Evolutionary conservation across 1,140 invertebrate species (phyloP), one percentile per base, ranked within the genome.

Genomic region (Oedothorax gibbosus): DNA sequence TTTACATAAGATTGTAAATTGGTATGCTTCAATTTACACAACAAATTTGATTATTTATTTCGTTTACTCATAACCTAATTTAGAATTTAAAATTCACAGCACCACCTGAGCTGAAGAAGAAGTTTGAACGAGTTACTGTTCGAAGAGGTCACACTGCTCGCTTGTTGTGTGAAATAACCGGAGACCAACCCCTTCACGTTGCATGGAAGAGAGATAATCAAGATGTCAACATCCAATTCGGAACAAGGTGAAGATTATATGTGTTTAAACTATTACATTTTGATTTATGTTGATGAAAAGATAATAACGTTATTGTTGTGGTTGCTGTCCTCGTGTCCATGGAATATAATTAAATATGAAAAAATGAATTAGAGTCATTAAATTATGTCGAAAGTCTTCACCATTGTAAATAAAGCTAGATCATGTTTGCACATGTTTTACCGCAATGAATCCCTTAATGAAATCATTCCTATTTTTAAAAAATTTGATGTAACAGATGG

Each of bases 171-270:
- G 96, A 97, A 91, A 97, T 96, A 18, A 95, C 96, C 88, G 97
- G 98, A 75, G 97, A 99, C 91, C 97, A 97, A 92, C 97, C 97
- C 49, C 96, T 99, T 89, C 96, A 96, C 87, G 97, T 99, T 68
- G 92, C 96, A 20, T 99, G 97, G 97, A 87, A 76, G 12, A 88
- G 88, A 77, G 87, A 87, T 14, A 72, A 79, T 11, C 83, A 85
- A 62, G 83, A 77, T 20, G 64, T 85, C 15, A 85, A 78, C 20
- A 85, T 85, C 7, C 73, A 85, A 12, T 85, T 85, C 21, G 83
- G 83, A 49, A 85, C 82, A 57, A 77, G 83, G 83, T 78, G 12
- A 10, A 6, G 50, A 14, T 18, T 4, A 3, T 20, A 5, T 18
- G 15, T 35, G 35, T 35, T 35, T 10, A 18, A 8, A 10, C 7